phyloP scores from a whole-genome alignment of 2,888 invertebrate species.

The Abscondita cerata region DNA sequence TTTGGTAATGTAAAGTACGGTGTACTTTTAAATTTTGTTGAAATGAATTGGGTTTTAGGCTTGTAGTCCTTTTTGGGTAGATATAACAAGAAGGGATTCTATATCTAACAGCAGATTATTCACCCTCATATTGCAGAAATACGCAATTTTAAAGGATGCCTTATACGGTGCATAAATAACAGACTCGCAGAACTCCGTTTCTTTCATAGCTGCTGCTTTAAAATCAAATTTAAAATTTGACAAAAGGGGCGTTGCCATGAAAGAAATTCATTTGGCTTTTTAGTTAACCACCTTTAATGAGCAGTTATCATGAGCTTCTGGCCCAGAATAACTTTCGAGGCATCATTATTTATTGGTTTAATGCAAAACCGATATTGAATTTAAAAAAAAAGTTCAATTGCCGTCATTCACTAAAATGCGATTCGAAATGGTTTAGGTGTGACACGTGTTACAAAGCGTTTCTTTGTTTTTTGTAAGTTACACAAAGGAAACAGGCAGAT shows the following conservation, averaged over 20 bases:
- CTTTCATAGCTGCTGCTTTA: constrained; percentile 12
- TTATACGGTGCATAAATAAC: constrained; percentile 43
- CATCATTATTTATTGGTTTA: too few species aligned
- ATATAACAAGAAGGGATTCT: constrained; percentile 12
- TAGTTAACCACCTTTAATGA: too few species aligned
- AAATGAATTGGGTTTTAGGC: constrained; percentile 18
- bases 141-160: constrained; percentile 37
- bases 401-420: background rate
- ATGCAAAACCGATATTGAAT: too few species aligned
- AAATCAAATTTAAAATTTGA: constrained; percentile 12
- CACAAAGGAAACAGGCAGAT: background rate
- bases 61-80: constrained; percentile 2
- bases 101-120: constrained; percentile 39
- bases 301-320: too few species aligned
- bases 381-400: background rate
- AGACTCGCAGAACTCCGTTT: constrained; percentile 29
- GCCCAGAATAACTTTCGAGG: too few species aligned
- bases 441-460: constrained; percentile 2
- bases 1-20: constrained; percentile 14
- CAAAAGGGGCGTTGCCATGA: too few species aligned
- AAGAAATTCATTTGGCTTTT: too few species aligned
- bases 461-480: constrained; percentile 2
- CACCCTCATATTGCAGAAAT: constrained; percentile 41
- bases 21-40: background rate
- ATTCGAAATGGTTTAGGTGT: background rate